Percentiles rank a stretch among this genome's conserved stretches.
Evolutionary conservation across 2,888 invertebrate species (phyloP).

Genomic region (Epiblema foenella): DNA sequence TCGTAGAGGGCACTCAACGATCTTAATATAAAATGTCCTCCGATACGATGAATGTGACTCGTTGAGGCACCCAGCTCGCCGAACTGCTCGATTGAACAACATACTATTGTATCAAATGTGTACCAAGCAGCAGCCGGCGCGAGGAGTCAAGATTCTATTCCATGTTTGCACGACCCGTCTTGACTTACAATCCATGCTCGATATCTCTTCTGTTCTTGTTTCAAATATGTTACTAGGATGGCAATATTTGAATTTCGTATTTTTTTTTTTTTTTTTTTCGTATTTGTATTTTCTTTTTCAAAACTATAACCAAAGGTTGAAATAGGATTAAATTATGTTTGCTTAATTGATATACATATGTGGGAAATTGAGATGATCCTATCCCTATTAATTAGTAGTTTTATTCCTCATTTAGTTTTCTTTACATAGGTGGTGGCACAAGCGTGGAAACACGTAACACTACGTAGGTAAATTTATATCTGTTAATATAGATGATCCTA

Average conservation of each 20-base stretch:
- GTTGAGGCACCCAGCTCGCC: background rate
- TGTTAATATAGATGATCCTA: too few relatives aligned
- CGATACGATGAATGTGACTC: constrained; percentile 10
- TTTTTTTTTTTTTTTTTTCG: constrained; percentile 21
- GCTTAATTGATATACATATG: too few relatives aligned
- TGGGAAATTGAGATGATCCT: too few relatives aligned
- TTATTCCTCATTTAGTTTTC: too few relatives aligned
- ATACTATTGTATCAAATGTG: constrained; percentile 38
- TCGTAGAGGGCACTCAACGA: constrained; percentile 4
- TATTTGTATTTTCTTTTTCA: too few relatives aligned
- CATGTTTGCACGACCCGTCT: constrained; percentile 49
- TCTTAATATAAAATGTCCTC: background rate
- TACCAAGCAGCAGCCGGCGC: constrained; percentile 40
- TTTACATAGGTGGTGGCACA: too few relatives aligned
- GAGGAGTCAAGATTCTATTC: constrained; percentile 52
- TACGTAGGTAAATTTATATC: too few relatives aligned
- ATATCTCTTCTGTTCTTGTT: constrained; percentile 28
- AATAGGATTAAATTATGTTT: too few relatives aligned
- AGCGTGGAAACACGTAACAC: too few relatives aligned
- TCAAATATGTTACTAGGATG: constrained; percentile 32
- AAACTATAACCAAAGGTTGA: too few relatives aligned
- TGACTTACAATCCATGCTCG: constrained; percentile 47
- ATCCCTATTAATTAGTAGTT: too few relatives aligned
- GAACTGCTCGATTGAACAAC: constrained; percentile 22
- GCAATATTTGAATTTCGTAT: constrained; percentile 29